These are phyloP conservation scores for Parauchenoglanis punctatus DNA, from an alignment of 2,797 vertebrate genomes.

Conservation along the genomic window DNA sequence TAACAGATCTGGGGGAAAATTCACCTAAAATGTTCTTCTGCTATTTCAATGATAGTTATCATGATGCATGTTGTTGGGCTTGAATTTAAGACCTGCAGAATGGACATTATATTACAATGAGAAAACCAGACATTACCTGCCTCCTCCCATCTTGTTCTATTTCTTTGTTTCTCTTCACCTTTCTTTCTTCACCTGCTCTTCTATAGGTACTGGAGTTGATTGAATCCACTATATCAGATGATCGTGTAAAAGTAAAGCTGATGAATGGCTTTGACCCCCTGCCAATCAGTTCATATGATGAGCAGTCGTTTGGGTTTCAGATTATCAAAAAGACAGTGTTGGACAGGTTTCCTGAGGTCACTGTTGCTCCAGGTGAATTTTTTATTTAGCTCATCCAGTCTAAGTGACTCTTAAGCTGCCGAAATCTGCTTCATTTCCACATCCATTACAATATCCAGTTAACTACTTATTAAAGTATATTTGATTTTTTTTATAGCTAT, in stretches of 20 bases:
- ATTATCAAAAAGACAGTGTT: slow-evolving; percentile 85
- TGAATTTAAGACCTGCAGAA: neutral
- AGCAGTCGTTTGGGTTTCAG: slow-evolving; percentile 83
- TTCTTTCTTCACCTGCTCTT: neutral
- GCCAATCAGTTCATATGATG: slow-evolving; percentile 83
- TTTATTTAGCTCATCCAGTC: neutral
- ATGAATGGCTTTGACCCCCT: slow-evolving; percentile 83
- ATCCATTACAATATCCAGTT: neutral
- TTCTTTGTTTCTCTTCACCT: neutral
- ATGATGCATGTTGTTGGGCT: neutral
- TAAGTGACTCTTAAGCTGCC: neutral
- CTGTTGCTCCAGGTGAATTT: slow-evolving; percentile 82
- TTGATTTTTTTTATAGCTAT: neutral
- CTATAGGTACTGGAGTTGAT: slow-evolving; percentile 81
- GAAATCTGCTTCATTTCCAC: neutral
- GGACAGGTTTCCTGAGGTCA: slow-evolving; percentile 84
- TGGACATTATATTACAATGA: neutral
- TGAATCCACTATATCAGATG: slow-evolving; percentile 78
- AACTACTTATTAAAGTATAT: neutral
- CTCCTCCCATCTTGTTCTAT: neutral
- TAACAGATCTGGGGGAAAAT: neutral
- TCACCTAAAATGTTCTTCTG: neutral
- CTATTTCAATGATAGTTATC: neutral
- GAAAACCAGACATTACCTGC: neutral
- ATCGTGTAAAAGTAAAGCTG: slow-evolving; percentile 83